Evolutionary conservation across 1,140 invertebrate species (phyloP), one percentile per base, ranked within the genome.

Genomic region (Microvelia longipes): DNA sequence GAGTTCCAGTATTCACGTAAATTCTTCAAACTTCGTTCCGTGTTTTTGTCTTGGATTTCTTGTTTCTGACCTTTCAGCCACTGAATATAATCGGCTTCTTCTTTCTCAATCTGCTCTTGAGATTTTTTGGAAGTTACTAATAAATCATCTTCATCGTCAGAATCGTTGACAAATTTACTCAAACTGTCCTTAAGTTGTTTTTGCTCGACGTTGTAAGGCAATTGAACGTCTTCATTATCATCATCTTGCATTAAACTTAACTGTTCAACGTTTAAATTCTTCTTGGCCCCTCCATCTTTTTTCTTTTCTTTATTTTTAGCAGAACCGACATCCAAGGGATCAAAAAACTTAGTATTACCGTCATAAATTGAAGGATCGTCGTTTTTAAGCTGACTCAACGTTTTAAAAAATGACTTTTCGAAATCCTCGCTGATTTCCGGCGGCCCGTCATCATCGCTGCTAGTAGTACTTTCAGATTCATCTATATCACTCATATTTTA

Each of bases 301-400:
- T 64, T 64, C 24, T 69, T 69, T 28, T 30, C 28, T 26, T 25
- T 69, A 14, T 50, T 61, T 63, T 63, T 28, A n/a, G 65, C 11
- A 27, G 35, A n/a, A 14, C 35, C n/a, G 2, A 30, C 65, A 2
- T 27, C 2, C n/a, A 29, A 29, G 28, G 68, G 73, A 27, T 84
- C 77, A 80, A 94, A 96, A 77, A 93, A 96, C 65, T 83, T 85
- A 14, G 84, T 81, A 71, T 86, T 83, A 68, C 87, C 83, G 75
- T 96, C 85, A 81, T 96, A 96, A 73, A 96, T 94, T 74, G 83
- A 85, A 0, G 93, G 91, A 82, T 96, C 90, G 79, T 91, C 92
- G 29, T 86, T 90, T 78, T 96, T 97, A 2, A 98, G 78, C 70
- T 85, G 87, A 1, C 93, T 84, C 0, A 96, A 79, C 0, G 93